Evolutionary conservation across 2,113 vertebrate genomes (phyloP).

Genomic region (Syngnathus scovelli): DNA sequence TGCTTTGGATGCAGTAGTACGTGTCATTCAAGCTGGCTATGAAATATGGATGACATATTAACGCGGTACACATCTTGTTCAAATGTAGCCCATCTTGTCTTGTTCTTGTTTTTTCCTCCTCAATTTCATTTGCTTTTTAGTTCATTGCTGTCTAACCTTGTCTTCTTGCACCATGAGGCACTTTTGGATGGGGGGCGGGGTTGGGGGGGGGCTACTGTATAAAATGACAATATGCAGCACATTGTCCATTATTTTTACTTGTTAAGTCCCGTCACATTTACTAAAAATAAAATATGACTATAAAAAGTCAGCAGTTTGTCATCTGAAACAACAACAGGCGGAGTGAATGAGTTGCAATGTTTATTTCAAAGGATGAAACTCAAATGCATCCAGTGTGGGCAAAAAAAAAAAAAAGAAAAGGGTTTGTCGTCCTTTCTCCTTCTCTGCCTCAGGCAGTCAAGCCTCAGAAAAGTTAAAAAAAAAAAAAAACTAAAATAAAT

Average conservation of each 20-base stretch:
- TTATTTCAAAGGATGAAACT: constrained; percentile 51
- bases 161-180: constrained; percentile 64
- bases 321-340: constrained; percentile 42
- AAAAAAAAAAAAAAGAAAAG: constrained; percentile 1
- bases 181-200: constrained; percentile 38
- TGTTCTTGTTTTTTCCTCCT: constrained; percentile 13
- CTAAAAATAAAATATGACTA: constrained; percentile 61
- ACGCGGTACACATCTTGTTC: background rate
- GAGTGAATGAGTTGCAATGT: constrained; percentile 44
- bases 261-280: constrained; percentile 63
- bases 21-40: constrained; percentile 29
- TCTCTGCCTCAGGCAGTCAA: constrained; percentile 29
- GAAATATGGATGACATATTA: constrained; percentile 20
- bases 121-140: constrained; percentile 35
- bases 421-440: constrained; percentile 7
- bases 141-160: constrained; percentile 34
- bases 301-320: background rate
- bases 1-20: constrained; percentile 50
- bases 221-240: constrained; percentile 38
- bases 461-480: constrained; percentile 8
- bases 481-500: constrained; percentile 48
- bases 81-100: background rate
- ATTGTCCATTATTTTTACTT: constrained; percentile 51
- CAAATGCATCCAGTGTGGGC: constrained; percentile 32
- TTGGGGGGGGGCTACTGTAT: constrained; percentile 18